These are phyloP conservation scores for Drosophila falleni DNA, from an alignment of 2,888 invertebrate species.

Conservation along the genomic window DNA sequence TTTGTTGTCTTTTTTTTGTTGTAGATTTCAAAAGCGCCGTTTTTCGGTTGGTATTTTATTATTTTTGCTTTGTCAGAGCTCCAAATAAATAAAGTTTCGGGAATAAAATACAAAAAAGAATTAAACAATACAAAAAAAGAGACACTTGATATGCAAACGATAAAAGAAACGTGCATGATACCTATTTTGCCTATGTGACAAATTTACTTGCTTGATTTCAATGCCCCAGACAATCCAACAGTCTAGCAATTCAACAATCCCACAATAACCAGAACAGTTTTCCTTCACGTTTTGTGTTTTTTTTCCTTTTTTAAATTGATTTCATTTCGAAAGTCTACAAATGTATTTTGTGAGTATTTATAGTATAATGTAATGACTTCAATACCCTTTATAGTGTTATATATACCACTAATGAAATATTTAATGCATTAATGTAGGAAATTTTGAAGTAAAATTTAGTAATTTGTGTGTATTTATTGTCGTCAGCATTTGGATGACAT, in stretches of 20 bases:
- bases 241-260: conserved; percentile 7
- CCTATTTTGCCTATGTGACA: conserved; percentile 38
- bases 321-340: conserved; percentile 30
- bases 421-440: background rate
- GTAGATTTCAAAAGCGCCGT: conserved; percentile 38
- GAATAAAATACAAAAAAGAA: conserved; percentile 32
- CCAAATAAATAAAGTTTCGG: conserved; percentile 24
- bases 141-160: conserved; percentile 60
- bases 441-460: background rate
- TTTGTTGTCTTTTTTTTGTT: background rate
- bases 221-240: conserved; percentile 19
- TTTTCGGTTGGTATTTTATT: conserved; percentile 34
- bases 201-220: conserved; percentile 29
- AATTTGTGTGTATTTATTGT: background rate
- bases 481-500: background rate
- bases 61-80: conserved; percentile 41
- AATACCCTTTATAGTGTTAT: background rate
- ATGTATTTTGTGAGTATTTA: background rate
- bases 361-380: background rate
- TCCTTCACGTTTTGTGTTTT: conserved; percentile 2
- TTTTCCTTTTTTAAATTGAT: conserved; percentile 18
- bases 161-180: conserved; percentile 18
- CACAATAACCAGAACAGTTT: conserved; percentile 34
- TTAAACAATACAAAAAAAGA: conserved; percentile 11
- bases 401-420: background rate